Base-by-base conservation (phyloP, 2,888 invertebrate genomes). In the Drosophila anomelani region DNA sequence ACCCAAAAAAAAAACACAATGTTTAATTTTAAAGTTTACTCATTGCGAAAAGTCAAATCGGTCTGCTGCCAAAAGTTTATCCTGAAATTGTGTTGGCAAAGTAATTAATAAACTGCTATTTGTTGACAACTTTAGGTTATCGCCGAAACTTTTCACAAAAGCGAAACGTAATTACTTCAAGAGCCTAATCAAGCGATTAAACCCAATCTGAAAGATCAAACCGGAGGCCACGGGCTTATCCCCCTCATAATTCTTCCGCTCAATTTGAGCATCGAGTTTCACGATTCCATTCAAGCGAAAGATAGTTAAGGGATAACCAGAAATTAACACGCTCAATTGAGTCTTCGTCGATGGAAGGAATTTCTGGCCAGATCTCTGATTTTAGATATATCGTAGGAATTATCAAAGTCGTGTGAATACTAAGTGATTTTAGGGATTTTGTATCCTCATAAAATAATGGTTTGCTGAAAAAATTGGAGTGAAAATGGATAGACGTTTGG, bases 301-400 rank as follows among this genome's bases (percentile, higher is more conserved):
- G 46, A 75, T 66, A 66, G 44, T 76, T 36, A 13, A 46, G 12
- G 41, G 39, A 49, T 68, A 68, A 39, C 38, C 47, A 26, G 32
- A 53, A 57, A 76, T 58, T 43, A 73, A 54, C 47, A 49, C 71
- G 58, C 54, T 54, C 47, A 73, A 73, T 58, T 73, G 76, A 53
- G 34, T 9, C 32, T 29, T 38, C 32, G 6, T 17, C n/a, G 41
- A 53, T 54, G 4, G 44, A 39, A 15, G 34, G 34, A 20, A 38
- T 41, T 57, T 49, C 6, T 3, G 15, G 7, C 20, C 34, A 39
- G 36, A 46, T 49, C 49, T 54, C 9, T 17, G 47, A 58, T 54
- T 54, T 55, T 15, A 49, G 55, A 26, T 34, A 43, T 36, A 13
- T 26, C 39, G 20, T 10, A 39, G 57, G 29, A 2, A 4, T 41